Percentiles rank a stretch among this genome's conserved stretches.
phyloP scores from a whole-genome alignment of 2,113 vertebrate genomes.

The Mohoua ochrocephala region DNA sequence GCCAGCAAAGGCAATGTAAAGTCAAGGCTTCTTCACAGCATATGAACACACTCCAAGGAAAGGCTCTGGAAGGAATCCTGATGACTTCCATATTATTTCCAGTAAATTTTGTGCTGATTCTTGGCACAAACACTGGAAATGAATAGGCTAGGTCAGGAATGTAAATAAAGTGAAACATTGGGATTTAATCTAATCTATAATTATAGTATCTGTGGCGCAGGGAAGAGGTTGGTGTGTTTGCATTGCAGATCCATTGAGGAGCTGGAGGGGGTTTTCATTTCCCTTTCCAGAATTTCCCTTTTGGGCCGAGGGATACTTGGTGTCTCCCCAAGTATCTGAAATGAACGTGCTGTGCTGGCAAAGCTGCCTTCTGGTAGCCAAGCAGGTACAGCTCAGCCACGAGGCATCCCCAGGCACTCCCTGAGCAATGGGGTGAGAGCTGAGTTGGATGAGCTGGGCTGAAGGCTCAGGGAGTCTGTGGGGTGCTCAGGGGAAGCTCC shows the following conservation, averaged over 20 bases:
- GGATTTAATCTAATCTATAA: constrained; percentile 71
- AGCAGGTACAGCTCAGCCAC: background rate
- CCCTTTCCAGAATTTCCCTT: background rate
- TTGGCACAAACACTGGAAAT: constrained; percentile 71
- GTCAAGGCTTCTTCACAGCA: background rate
- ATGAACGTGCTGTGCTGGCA: constrained; percentile 31
- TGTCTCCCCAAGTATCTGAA: constrained; percentile 20
- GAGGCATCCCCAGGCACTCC: background rate
- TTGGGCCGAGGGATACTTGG: background rate
- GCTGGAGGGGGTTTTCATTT: background rate
- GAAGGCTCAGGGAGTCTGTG: background rate
- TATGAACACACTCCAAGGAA: constrained; percentile 44
- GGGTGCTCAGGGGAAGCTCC: background rate
- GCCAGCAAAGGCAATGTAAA: background rate
- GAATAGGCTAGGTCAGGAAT: constrained; percentile 70
- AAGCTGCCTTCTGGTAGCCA: background rate
- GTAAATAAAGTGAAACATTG: constrained; percentile 69
- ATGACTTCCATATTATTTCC: constrained; percentile 72
- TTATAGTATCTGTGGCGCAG: constrained; percentile 56
- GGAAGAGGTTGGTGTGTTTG: constrained; percentile 17
- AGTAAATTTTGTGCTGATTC: constrained; percentile 70
- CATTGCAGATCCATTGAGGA: background rate
- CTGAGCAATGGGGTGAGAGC: background rate
- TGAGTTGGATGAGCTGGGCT: background rate
- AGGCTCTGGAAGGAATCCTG: constrained; percentile 62